Base-by-base conservation (phyloP, 2,797 vertebrate species). In the Tenualosa ilisha region DNA sequence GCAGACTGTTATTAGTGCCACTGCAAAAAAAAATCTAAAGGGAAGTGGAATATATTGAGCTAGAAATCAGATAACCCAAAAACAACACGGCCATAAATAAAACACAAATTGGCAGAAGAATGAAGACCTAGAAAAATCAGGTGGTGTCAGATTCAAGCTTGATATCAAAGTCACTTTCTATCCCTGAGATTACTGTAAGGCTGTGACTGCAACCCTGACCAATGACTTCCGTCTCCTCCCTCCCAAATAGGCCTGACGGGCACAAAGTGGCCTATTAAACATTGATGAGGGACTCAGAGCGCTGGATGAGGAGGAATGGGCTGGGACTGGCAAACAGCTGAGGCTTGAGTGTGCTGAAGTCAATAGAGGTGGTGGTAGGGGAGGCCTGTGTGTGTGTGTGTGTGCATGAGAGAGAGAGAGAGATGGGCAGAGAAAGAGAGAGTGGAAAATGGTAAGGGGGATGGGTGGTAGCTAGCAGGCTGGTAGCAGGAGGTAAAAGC, bases 401-500 rank as follows among this genome's bases (percentile, higher is more conserved):
- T 4, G n/a, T n/a, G n/a, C n/a, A n/a, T n/a, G n/a, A 26, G 59
- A 86, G 87, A 40, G 82, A 85, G 82, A 90, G 88, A 84, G 90
- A 85, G 91, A 24, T 75, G 81, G 72, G 49, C 88, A 87, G 63
- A 7, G 40, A 89, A 31, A 31, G 89, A 86, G 40, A 31, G 59
- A 86, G 87, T 22, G 82, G 84, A 91, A 54, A 13, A 7, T 17
- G 37, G 81, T 40, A 85, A 81, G 89, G 89, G 86, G 24, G 13
- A 49, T 84, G 84, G 86, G 87, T 85, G 91, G 59, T 79, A 43
- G 40, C 17, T 79, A 46, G 86, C 91, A 89, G 92, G 82, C 84
- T 84, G 85, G 84, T 81, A 82, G 84, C 79, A 93, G 91, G 91
- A 91, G 86, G 90, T 93, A 93, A 94, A 94, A 94, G 92, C 91